Evolutionary conservation across 1,140 invertebrate genomes (phyloP), one percentile per base, ranked within the genome.

Genomic region (Aphelenchoides fujianensis): DNA sequence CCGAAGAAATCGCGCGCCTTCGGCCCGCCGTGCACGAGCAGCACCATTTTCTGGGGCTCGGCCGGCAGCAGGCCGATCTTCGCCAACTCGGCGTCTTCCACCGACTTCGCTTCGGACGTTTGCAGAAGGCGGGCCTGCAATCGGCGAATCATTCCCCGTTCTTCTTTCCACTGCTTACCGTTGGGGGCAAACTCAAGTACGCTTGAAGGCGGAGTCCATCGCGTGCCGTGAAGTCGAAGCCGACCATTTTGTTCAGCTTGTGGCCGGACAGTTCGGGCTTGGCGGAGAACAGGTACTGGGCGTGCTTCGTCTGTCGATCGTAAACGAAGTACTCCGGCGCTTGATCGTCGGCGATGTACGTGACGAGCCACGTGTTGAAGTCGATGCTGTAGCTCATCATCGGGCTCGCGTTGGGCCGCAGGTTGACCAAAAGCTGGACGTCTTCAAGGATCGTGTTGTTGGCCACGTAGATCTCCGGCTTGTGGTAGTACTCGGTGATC

Each of bases 301-400:
- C 77, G 59, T 71, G 64, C 66, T 83, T 81, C 36, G 80, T 74
- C 55, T 68, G 78, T 23, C 73, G 48, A 30, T 64, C 59, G 69
- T 80, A 82, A 7, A 82, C 30, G 59, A 62, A 80, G 31, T 78
- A 80, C 61, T 82, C 81, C 64, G 77, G 75, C 2, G 81, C 82
- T 55, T 84, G 79, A 61, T 82, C 75, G 57, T 84, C 82, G 34
- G 80, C 79, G 55, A 78, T 55, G 69, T 80, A 82, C 7, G 80
- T 82, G n/a, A 82, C 78, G 3, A 82, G 69, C 82, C 81, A 82
- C 3, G 81, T 81, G 23, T 82, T 70, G 68, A 82, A 83, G 68
- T 82, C 80, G 61, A 71, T 77, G 62, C 82, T 72, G 52, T 68
- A 64, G 23, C 73, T 53, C 41, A 81, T 81, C 1, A 79, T 71